These are phyloP conservation scores for Andrena praecox DNA, from an alignment of 2,888 invertebrate genomes.

Conservation along the genomic window DNA sequence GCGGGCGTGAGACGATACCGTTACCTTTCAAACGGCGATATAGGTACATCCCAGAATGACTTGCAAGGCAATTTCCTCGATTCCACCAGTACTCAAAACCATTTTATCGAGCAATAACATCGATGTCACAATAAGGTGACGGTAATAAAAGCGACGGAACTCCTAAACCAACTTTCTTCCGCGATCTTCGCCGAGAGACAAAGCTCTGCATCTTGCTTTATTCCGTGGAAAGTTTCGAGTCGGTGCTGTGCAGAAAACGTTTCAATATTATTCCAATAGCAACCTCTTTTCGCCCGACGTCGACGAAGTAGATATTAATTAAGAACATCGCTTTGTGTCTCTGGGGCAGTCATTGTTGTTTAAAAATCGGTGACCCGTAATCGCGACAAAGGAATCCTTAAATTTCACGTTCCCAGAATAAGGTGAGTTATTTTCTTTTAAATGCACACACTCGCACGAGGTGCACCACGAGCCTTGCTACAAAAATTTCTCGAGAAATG, in stretches of 20 bases:
- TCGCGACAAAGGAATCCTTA: neutral
- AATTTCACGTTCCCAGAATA: neutral
- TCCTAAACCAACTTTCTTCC: neutral
- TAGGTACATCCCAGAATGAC: neutral
- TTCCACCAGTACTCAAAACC: slow-evolving; percentile 8
- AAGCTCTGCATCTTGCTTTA: slow-evolving; percentile 24
- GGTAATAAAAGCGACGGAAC: slow-evolving; percentile 21
- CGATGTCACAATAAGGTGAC: slow-evolving; percentile 26
- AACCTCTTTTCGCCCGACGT: neutral
- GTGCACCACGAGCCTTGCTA: too few species aligned
- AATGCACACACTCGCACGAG: neutral
- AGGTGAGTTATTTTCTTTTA: neutral
- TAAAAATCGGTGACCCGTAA: neutral
- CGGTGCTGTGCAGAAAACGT: neutral
- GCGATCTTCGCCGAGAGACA: slow-evolving; percentile 15
- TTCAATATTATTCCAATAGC: slow-evolving; percentile 42
- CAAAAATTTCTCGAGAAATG: too few species aligned
- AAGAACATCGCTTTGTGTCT: neutral
- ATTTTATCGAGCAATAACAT: slow-evolving; percentile 29
- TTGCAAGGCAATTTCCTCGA: slow-evolving; percentile 10
- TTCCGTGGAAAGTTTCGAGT: slow-evolving; percentile 20
- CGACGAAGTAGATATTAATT: slow-evolving; percentile 29
- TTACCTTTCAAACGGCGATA: slow-evolving; percentile 3
- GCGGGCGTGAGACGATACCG: neutral
- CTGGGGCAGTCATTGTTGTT: neutral